Percentiles rank a stretch among this genome's conserved stretches.
Conservation (phyloP, 2,888 invertebrate species). For the Parthenolecanium corni region DNA sequence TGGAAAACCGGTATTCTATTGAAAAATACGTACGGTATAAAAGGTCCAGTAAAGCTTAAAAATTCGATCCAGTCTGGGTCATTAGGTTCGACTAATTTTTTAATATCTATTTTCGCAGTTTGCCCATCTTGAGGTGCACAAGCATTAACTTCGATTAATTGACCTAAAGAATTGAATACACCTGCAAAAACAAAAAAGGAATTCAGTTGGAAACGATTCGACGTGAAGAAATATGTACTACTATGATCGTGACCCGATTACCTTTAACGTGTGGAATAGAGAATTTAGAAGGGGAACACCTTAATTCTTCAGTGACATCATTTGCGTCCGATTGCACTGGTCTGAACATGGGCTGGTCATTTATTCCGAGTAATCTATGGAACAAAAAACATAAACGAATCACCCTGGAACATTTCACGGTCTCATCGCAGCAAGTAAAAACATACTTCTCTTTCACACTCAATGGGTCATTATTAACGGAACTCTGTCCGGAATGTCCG, state of each 20-base stretch:
- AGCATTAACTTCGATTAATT: slow-evolving; percentile 63
- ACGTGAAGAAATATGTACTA: not conserved
- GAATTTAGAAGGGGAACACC: slow-evolving; percentile 14
- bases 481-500: slow-evolving; percentile 27
- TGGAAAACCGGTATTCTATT: slow-evolving; percentile 1
- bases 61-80: slow-evolving; percentile 54
- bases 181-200: slow-evolving; percentile 35
- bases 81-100: slow-evolving; percentile 44
- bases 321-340: not conserved
- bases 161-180: slow-evolving; percentile 41
- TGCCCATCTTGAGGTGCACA: slow-evolving; percentile 68
- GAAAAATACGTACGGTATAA: slow-evolving; percentile 49
- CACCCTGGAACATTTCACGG: not conserved
- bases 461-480: slow-evolving; percentile 8
- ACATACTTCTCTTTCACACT: slow-evolving; percentile 16
- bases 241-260: not conserved
- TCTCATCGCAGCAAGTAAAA: not conserved
- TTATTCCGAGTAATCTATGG: not conserved
- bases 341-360: not conserved
- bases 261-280: slow-evolving; percentile 21
- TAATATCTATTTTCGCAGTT: slow-evolving; percentile 63
- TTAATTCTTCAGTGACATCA: slow-evolving; percentile 1
- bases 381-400: not conserved
- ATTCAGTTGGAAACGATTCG: not conserved
- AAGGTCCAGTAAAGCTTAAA: slow-evolving; percentile 67